Conservation (phyloP, 2,888 invertebrate genomes). For the Pachydiplax longipennis region DNA sequence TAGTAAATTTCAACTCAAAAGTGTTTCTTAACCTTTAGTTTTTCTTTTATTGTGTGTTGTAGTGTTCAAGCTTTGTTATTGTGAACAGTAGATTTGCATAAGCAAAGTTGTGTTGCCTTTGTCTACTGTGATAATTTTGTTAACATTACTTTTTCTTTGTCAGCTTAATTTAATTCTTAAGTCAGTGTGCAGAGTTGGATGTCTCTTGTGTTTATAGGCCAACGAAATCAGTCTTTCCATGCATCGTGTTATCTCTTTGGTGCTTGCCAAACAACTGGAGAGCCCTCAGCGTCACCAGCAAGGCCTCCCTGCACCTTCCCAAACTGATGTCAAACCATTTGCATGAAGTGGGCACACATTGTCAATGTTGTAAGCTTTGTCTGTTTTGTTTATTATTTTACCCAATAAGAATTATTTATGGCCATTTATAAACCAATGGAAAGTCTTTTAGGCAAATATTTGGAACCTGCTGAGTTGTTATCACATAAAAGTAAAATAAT, state of each 20-base stretch:
- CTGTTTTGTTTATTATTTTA: slow-evolving; percentile 11
- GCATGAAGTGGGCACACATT: slow-evolving; percentile 42
- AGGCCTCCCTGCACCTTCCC: slow-evolving; percentile 15
- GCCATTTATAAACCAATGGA: too few relatives aligned
- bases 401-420: not conserved
- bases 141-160: slow-evolving; percentile 47
- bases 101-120: not conserved
- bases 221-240: slow-evolving; percentile 77
- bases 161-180: slow-evolving; percentile 44
- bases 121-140: not conserved
- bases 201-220: slow-evolving; percentile 65
- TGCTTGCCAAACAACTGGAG: slow-evolving; percentile 63
- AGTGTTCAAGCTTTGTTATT: slow-evolving; percentile 1
- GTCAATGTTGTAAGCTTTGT: slow-evolving; percentile 47
- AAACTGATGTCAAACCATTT: slow-evolving; percentile 41
- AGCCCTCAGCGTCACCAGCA: slow-evolving; percentile 24
- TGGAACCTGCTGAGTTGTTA: too few relatives aligned
- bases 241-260: slow-evolving; percentile 81
- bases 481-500: too few relatives aligned
- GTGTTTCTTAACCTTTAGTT: slow-evolving; percentile 1
- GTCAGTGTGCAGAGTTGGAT: slow-evolving; percentile 39
- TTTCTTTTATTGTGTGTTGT: not conserved
- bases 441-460: too few relatives aligned
- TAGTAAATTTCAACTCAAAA: too few relatives aligned
- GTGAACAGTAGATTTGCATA: not conserved